Conservation (phyloP, 1,140 invertebrate species). For the Drosophila saltans region DNA sequence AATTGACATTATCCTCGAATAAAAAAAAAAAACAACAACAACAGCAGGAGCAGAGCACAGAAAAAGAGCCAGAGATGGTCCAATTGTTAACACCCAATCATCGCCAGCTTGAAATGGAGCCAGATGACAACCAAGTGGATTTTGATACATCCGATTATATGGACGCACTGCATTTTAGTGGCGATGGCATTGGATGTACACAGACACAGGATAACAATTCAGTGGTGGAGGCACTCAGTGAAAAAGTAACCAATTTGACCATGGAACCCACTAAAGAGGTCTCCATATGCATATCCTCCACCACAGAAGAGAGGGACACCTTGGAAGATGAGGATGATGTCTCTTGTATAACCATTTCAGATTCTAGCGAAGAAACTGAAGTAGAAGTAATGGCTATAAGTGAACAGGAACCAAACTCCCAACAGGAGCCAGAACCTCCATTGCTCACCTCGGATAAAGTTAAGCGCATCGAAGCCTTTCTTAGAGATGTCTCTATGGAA, state of each 20-base stretch:
- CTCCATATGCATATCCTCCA: conserved; percentile 70
- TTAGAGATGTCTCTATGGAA: conserved; percentile 70
- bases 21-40: conserved; percentile 44
- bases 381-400: conserved; percentile 52
- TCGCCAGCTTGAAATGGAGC: not conserved
- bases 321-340: conserved; percentile 8
- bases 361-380: conserved; percentile 46
- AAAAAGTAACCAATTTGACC: conserved; percentile 53
- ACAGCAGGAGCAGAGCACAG: not conserved
- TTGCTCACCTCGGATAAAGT: conserved; percentile 51
- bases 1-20: conserved; percentile 73
- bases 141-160: conserved; percentile 63
- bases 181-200: conserved; percentile 24
- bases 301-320: conserved; percentile 45
- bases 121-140: not conserved
- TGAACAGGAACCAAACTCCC: not conserved
- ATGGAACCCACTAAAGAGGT: conserved; percentile 31
- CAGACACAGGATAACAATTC: conserved; percentile 9
- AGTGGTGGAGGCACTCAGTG: conserved; percentile 43
- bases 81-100: not conserved
- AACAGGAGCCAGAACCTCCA: not conserved
- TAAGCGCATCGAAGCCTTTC: conserved; percentile 66
- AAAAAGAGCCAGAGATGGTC: not conserved
- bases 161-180: conserved; percentile 67
- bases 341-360: conserved; percentile 70